Evolutionary conservation across 2,113 vertebrate species (phyloP), one percentile per base, ranked within the genome.

Genomic region (Leucopsar rothschildi): DNA sequence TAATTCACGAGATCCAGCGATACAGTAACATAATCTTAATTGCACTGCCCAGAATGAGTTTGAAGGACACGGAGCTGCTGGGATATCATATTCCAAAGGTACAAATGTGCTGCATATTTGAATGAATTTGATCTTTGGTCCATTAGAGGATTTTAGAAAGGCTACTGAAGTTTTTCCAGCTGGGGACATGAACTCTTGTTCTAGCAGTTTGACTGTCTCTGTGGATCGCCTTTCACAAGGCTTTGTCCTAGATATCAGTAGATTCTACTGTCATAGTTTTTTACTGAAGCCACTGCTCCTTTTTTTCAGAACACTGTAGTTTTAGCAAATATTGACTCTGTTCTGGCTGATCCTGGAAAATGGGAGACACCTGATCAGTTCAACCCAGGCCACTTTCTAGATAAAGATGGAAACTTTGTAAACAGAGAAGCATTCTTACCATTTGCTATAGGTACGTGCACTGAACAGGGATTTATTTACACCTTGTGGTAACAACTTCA

Each of bases 301-400:
- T 79, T 82, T 89, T 82, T 73, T 79, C 77, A 98, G 97, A 68
- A 95, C 9, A 97, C 97, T 6, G 1, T 76, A 5, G 27, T 97
- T 80, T 65, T 97, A 49, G 44, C 80, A 57, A 96, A 95, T 57
- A 84, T 97, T 82, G 90, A 92, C 21, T 97, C 97, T 21, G 91
- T 96, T 82, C 70, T 98, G 35, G 39, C 47, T 31, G 92, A 97
- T 82, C 93, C 96, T 29, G 80, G 22, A 61, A 90, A 89, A 91
- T 97, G 96, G 97, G 92, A 97, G 79, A 97, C 81, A n/a, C 96
- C 96, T 16, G 17, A 53, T 39, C 80, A 95, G 50, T 97, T 97
- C 94, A 97, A 96, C 65, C 88, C 96, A 3, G 45, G 79, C 33
- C 95, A 96, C 65, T 97, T 98, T 70, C 92, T 97, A 82, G 96